Evolutionary conservation across 2,113 vertebrate species (phyloP).

Genomic region (Megalops atlanticus): DNA sequence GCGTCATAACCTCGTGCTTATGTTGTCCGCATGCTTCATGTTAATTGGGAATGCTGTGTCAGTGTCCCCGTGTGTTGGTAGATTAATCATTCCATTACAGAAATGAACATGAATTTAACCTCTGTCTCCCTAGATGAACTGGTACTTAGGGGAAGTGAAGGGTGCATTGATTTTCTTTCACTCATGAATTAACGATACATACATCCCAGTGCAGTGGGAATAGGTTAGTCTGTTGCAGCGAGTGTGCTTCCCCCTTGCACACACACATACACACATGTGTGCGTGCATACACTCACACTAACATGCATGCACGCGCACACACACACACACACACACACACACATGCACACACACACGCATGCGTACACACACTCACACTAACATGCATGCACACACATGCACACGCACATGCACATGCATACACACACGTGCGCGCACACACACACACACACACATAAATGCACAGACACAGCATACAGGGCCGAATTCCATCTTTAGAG

Average conservation of each 20-base stretch:
- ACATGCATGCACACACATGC: not conserved
- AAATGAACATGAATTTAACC: conserved; percentile 66
- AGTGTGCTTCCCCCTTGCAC: conserved; percentile 46
- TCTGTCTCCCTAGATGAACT: conserved; percentile 66
- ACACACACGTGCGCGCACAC: not conserved
- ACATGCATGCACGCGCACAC: not conserved
- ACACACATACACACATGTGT: conserved; percentile 12
- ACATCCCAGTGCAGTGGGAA: conserved; percentile 57
- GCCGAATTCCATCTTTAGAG: too few relatives aligned
- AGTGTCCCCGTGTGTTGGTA: not conserved
- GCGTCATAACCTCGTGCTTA: not conserved
- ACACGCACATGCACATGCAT: not conserved
- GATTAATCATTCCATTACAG: conserved; percentile 64
- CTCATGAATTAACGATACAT: conserved; percentile 59
- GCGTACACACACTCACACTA: not conserved
- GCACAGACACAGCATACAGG: not conserved
- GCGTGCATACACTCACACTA: not conserved
- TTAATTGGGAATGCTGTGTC: not conserved
- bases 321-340: conserved; percentile 4
- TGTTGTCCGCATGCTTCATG: not conserved
- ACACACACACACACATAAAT: not conserved
- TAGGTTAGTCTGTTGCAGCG: conserved; percentile 57
- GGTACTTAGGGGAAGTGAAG: conserved; percentile 60
- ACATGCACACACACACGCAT: conserved; percentile 12
- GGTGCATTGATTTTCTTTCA: conserved; percentile 75